Evolutionary conservation across 2,113 vertebrate genomes (phyloP), one percentile per base, ranked within the genome.

Genomic region (Labeo catla): DNA sequence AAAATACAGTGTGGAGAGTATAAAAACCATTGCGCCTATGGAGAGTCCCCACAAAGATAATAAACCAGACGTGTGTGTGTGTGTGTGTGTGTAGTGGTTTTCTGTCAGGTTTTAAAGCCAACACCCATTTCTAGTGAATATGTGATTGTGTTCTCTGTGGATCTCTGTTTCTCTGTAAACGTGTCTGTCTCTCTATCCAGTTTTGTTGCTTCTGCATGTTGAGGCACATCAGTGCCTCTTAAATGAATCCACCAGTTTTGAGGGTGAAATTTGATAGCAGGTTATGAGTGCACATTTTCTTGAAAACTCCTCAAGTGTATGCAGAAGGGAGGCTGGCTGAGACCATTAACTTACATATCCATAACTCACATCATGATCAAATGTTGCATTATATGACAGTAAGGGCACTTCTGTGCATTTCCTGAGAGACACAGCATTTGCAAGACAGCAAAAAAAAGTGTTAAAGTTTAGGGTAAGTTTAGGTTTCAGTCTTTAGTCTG

Each of bases 181-280:
- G 21, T 11, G 10, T 39, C 9, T 43, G 54, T 86, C 66, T 84
- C 4, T 73, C 85, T 86, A 54, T 43, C 49, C 74, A 54, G 45
- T 88, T 90, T 82, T 87, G 87, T 85, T 63, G 39, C 66, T 61
- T 72, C 13, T 50, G 89, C 91, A 89, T 90, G 93, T 76, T 87
- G 81, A 90, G 90, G 90, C 92, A 84, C 87, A 87, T 66, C 21
- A 78, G 9, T 74, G 86, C 76, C 88, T 28, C 28, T 28, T 28
- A 89, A 86, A 68, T 86, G 82, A 84, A 89, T 74, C 63, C 68
- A 88, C n/a, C 85, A 65, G 73, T 49, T 73, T 81, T 78, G 80
- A 85, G 87, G 76, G 87, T 86, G 91, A 88, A 93, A 91, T 28
- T 4, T 63, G 90, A 91, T 81, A 36, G 66, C 21, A 9, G 34